Percentiles rank a stretch among this genome's conserved stretches.
Conservation (phyloP, 1,140 invertebrate genomes). For the Camponotus pennsylvanicus region DNA sequence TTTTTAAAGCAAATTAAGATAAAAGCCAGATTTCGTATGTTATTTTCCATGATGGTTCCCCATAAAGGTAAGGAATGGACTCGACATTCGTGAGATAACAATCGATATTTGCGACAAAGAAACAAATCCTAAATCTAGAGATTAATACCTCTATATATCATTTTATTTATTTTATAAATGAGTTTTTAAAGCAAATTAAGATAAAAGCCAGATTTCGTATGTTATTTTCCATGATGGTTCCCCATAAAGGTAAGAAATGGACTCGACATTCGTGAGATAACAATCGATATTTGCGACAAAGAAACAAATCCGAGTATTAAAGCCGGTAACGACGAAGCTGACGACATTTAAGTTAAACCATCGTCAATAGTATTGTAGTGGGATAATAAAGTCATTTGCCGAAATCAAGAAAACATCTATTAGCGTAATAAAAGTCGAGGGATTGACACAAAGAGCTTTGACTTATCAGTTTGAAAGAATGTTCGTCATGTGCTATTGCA, state of each 20-base stretch:
- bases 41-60: neutral
- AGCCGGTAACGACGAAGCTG: neutral
- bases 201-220: neutral
- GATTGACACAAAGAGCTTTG: neutral
- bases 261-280: neutral
- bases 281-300: constrained; percentile 19
- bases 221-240: neutral
- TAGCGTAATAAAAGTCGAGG: constrained; percentile 33
- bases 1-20: constrained; percentile 9
- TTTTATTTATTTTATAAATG: neutral
- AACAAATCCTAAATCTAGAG: constrained; percentile 32
- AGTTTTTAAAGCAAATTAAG: constrained; percentile 2
- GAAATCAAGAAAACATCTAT: neutral
- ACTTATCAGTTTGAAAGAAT: constrained; percentile 1
- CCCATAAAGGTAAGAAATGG: neutral
- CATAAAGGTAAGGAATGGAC: neutral
- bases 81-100: neutral
- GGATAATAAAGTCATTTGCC: neutral
- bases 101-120: constrained; percentile 25
- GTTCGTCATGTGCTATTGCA: neutral
- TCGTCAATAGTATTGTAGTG: neutral
- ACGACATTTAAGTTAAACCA: constrained; percentile 10
- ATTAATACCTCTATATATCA: no score
- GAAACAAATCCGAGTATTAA: constrained; percentile 37
- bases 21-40: neutral